Conservation (phyloP, 1,140 invertebrate genomes). For the Uloborus diversus region DNA sequence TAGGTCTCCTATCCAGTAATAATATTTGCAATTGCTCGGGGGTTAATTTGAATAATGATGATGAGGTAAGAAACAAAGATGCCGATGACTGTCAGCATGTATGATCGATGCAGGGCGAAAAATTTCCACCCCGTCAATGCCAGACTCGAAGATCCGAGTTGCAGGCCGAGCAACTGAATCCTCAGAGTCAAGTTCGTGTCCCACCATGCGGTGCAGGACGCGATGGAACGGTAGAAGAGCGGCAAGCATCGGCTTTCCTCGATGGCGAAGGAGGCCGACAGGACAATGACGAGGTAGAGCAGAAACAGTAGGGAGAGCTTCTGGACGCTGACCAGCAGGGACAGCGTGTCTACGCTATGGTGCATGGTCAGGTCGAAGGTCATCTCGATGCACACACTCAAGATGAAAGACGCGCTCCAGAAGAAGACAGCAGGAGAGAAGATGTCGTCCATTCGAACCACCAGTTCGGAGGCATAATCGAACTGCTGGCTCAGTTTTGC, state of each 20-base stretch:
- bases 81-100: slow-evolving; percentile 26
- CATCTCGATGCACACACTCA: slow-evolving; percentile 33
- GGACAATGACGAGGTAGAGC: not conserved
- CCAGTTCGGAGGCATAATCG: not conserved
- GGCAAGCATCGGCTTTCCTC: slow-evolving; percentile 7
- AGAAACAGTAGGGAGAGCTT: not conserved
- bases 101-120: slow-evolving; percentile 11
- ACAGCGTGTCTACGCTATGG: not conserved
- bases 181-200: not conserved
- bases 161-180: not conserved
- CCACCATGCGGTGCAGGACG: not conserved
- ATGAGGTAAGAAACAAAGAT: slow-evolving; percentile 30
- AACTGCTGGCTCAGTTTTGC: not conserved
- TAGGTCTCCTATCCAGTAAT: not conserved
- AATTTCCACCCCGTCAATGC: slow-evolving; percentile 34
- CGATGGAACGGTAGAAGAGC: not conserved
- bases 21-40: slow-evolving; percentile 5
- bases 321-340: not conserved
- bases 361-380: slow-evolving; percentile 23
- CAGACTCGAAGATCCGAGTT: not conserved
- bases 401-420: slow-evolving; percentile 2
- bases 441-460: slow-evolving; percentile 5
- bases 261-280: slow-evolving; percentile 10
- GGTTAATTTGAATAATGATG: slow-evolving; percentile 32
- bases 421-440: slow-evolving; percentile 32